These are phyloP conservation scores for Electrona antarctica DNA, from an alignment of 2,113 vertebrate species.

Conservation along the genomic window DNA sequence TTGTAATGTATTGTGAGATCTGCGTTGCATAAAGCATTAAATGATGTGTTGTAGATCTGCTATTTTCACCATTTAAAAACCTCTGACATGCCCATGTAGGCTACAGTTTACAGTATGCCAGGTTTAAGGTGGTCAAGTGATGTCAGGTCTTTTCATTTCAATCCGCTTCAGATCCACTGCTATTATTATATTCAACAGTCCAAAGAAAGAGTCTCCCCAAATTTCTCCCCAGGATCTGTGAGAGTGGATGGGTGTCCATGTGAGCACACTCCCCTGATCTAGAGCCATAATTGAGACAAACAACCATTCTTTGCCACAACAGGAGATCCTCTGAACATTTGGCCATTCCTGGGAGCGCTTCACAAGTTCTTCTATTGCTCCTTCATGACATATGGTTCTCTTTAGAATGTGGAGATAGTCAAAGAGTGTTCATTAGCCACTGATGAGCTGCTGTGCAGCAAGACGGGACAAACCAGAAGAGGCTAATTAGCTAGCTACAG, in stretches of 20 bases:
- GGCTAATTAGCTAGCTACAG: constrained; percentile 47
- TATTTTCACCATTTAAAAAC: no score
- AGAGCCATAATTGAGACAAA: not conserved
- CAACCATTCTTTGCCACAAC: not conserved
- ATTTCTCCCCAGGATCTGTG: no score
- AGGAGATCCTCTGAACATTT: constrained; percentile 4
- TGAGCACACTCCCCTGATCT: not conserved
- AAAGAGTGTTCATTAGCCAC: constrained; percentile 43
- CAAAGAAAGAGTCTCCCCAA: not conserved
- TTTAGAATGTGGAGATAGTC: constrained; percentile 24
- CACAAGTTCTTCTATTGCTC: not conserved
- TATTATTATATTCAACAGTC: not conserved
- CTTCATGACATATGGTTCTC: not conserved
- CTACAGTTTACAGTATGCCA: no score
- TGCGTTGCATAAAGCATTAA: no score
- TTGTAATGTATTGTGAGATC: no score
- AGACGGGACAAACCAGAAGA: constrained; percentile 22
- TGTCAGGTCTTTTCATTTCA: no score
- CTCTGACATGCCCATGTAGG: no score
- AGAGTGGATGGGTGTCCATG: no score
- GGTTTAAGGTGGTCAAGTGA: no score
- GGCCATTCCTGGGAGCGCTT: not conserved
- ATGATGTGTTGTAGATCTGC: no score
- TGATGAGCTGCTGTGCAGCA: constrained; percentile 31
- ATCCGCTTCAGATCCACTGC: not conserved